Evolutionary conservation across 1,140 invertebrate genomes (phyloP).

Genomic region (Drosophila bocki): DNA sequence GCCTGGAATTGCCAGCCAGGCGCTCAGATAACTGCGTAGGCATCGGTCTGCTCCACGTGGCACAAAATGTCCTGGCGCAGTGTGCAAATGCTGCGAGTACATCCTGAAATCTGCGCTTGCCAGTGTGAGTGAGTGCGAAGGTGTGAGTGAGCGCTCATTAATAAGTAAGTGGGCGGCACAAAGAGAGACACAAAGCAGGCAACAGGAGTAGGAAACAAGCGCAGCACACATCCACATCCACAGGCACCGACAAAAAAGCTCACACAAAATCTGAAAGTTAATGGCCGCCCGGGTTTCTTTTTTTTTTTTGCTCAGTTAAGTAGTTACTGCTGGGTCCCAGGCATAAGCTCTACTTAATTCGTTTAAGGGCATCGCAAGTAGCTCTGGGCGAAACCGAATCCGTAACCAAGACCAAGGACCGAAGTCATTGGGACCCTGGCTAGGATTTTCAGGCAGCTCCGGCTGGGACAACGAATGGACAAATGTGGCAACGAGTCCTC

Average conservation of each 20-base stretch:
- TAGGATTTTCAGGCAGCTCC: conserved; percentile 4
- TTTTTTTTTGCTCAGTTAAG: conserved; percentile 38
- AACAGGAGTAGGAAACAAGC: conserved; percentile 28
- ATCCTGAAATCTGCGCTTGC: conserved; percentile 16
- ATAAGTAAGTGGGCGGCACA: conserved; percentile 53
- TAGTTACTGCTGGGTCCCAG: conserved; percentile 40
- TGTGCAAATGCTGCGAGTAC: conserved; percentile 44
- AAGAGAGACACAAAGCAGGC: conserved; percentile 30
- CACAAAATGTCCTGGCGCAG: conserved; percentile 24
- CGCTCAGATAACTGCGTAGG: conserved; percentile 63
- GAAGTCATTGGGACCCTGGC: conserved; percentile 7
- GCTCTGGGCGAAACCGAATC: conserved; percentile 26
- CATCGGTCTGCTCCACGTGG: conserved; percentile 30
- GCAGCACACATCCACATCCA: conserved; percentile 10
- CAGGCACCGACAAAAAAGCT: conserved; percentile 47
- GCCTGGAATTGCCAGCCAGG: conserved; percentile 60
- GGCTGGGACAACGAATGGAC: conserved; percentile 15
- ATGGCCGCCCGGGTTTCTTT: conserved; percentile 37
- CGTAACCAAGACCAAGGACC: conserved; percentile 1
- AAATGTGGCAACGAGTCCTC: conserved; percentile 29
- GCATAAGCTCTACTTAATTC: conserved; percentile 75
- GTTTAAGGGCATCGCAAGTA: conserved; percentile 58
- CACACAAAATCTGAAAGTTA: conserved; percentile 72
- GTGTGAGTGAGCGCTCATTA: conserved; percentile 43
- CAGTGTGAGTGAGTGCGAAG: conserved; percentile 4